Evolutionary conservation across 2,888 invertebrate genomes (phyloP), one percentile per base, ranked within the genome.

Genomic region (Achlya flavicornis): DNA sequence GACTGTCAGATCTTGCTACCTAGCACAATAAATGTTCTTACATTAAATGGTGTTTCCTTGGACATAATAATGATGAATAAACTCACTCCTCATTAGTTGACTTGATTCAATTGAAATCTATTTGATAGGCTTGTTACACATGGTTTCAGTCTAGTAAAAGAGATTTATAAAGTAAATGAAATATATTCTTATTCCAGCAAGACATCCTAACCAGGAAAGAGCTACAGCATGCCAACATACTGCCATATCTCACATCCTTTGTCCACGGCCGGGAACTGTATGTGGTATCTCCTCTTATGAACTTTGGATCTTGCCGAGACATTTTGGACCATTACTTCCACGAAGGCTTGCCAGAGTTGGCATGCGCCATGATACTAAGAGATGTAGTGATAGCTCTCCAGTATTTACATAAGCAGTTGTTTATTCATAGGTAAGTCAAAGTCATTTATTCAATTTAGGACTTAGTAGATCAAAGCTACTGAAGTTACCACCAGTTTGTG

Each of bases 331-430:
- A 95, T 72, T 96, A 97, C 89, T 98, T 97, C 85, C 94, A 88
- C 10, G 91, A 93, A 90, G 98, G 98, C 4, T 92, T 98, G 64
- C 96, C 97, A 0, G 98, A 98, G 88, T 90, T 96, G 61, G 96
- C 97, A 8, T 96, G 98, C 75, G 96, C 97, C 11, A 94, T 97
- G 63, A 96, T 98, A 74, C 87, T 98, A 63, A 94, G 95, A 75
- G 98, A 98, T 89, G 95, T 97, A 5, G 90, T 98, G 57, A 94
- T 94, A 61, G 98, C 97, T 0, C 90, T 98, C 58, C 96, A 97
- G 77, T 98, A 98, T 88, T 94, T 98, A 67, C 98, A 98, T 85
- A 95, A 95, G 70, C 96, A 96, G 83, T 96, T 97, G 63, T 96
- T 96, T 85, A 97, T 98, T 76, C 98, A 98, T 88, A 96, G 97